Conservation (phyloP, 2,888 invertebrate species). For the Spodoptera picta region DNA sequence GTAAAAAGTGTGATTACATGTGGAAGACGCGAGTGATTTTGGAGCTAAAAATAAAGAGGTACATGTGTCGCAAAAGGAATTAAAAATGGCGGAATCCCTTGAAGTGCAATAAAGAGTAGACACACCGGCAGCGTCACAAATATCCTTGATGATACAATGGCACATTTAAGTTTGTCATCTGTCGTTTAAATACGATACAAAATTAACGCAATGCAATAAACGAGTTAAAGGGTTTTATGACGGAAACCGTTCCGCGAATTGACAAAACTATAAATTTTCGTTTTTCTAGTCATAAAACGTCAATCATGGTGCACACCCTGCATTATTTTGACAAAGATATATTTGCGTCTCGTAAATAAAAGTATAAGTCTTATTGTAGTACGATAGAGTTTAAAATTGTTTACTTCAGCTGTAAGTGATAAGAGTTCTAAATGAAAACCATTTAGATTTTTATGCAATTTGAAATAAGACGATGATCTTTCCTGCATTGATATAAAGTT, state of each 20-base stretch:
- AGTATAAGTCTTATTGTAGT: slow-evolving; percentile 26
- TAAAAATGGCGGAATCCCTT: too few relatives aligned
- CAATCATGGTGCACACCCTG: slow-evolving; percentile 74
- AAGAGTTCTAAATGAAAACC: not conserved
- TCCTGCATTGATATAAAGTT: slow-evolving; percentile 46
- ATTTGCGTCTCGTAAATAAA: not conserved
- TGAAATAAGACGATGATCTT: slow-evolving; percentile 4
- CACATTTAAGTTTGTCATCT: slow-evolving; percentile 59
- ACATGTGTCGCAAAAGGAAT: too few relatives aligned
- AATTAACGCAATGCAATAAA: slow-evolving; percentile 67
- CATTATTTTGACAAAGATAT: slow-evolving; percentile 49
- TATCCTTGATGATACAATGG: slow-evolving; percentile 49
- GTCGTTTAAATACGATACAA: slow-evolving; percentile 57
- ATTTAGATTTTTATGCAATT: slow-evolving; percentile 1
- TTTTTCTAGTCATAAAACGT: slow-evolving; percentile 77
- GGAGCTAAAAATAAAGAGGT: too few relatives aligned
- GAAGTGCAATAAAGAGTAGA: not conserved
- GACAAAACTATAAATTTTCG: slow-evolving; percentile 76
- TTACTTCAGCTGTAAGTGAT: not conserved
- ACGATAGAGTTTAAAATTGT: slow-evolving; percentile 14
- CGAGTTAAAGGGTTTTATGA: slow-evolving; percentile 68
- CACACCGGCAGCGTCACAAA: slow-evolving; percentile 28
- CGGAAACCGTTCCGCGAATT: slow-evolving; percentile 84
- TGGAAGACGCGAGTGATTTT: too few relatives aligned
- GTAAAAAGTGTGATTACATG: not conserved